Base-by-base conservation (phyloP, 2,797 vertebrate species). In the Garrulus glandarius region DNA sequence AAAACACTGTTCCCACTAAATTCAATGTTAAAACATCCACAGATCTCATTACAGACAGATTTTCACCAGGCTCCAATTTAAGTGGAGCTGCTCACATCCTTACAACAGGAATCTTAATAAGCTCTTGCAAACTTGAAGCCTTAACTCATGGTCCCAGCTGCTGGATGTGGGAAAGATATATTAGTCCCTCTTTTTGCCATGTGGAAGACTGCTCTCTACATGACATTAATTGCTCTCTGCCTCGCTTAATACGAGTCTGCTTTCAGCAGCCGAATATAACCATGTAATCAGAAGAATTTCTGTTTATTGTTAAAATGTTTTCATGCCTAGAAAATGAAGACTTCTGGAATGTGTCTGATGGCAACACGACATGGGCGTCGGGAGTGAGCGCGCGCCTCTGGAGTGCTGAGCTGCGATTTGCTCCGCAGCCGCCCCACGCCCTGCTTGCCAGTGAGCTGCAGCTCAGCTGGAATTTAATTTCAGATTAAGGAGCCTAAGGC, bases 301-400 rank as follows among this genome's bases (percentile, higher is more conserved):
- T 96, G 95, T 93, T 96, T 95, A 83, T 97, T 94, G 95, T 96
- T 96, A 75, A 92, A 89, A 90, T 52, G 65, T 95, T 95, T 97
- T 86, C 87, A 69, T 84, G 91, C 56, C 76, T 57, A 79, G 92
- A 94, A 94, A 82, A 94, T 3, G 59, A 89, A 77, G 77, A 74
- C 65, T 95, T 95, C 91, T 90, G 92, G 84, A 95, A 92, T 56
- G 91, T 81, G 71, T 91, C 75, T 71, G 84, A 39, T 64, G 90
- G 91, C 67, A 75, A 59, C 82, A 72, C 1, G 13, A 87, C 80
- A 92, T 6, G 63, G 37, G 75, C 2, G 8, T 81, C 57, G 72
- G 71, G 55, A 92, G 69, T 2, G n/a, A 63, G 36, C 1, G 7
- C 56, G 24, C 76, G 87, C 3, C 32, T 71, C 53, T 57, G 80